These are phyloP conservation scores for Cricetomys ansorgei DNA, from an alignment of 2,113 vertebrate species.

Conservation along the genomic window DNA sequence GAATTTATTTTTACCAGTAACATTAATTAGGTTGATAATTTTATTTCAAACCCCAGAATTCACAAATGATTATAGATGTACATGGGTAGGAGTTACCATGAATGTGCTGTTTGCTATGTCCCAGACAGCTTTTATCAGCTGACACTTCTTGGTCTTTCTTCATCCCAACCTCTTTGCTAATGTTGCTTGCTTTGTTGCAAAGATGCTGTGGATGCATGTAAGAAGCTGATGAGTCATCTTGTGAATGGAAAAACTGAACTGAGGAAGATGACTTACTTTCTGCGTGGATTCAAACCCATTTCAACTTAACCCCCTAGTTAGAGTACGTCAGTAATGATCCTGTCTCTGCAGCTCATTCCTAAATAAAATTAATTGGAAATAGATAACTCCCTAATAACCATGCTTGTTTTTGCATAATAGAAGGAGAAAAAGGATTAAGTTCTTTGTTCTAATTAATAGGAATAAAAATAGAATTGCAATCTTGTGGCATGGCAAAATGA, in stretches of 20 bases:
- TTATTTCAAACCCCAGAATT: neutral
- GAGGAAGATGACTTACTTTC: conserved; percentile 54
- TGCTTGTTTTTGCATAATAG: conserved; percentile 76
- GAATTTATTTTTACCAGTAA: conserved; percentile 17
- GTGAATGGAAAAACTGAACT: conserved; percentile 26
- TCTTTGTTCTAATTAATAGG: conserved; percentile 82
- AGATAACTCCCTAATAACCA: conserved; percentile 73
- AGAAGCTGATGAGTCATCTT: conserved; percentile 58
- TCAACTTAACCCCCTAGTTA: conserved; percentile 40
- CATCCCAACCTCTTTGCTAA: conserved; percentile 31
- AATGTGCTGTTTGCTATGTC: neutral
- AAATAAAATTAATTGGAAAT: conserved; percentile 77
- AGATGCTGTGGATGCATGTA: neutral
- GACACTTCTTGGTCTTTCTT: neutral
- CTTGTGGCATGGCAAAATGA: conserved; percentile 56
- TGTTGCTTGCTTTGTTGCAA: neutral
- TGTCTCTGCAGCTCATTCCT: conserved; percentile 62
- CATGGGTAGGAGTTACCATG: fast-evolving
- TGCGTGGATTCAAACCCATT: conserved; percentile 27
- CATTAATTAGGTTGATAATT: neutral
- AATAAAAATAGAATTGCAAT: conserved; percentile 62
- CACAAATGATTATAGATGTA: neutral
- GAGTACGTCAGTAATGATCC: conserved; percentile 63
- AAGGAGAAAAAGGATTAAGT: conserved; percentile 76
- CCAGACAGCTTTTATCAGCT: neutral